A percentile compares a stretch with the other conserved stretches of the same genome.
Conservation (phyloP, 2,888 invertebrate species). For the Agonum fuliginosum region DNA sequence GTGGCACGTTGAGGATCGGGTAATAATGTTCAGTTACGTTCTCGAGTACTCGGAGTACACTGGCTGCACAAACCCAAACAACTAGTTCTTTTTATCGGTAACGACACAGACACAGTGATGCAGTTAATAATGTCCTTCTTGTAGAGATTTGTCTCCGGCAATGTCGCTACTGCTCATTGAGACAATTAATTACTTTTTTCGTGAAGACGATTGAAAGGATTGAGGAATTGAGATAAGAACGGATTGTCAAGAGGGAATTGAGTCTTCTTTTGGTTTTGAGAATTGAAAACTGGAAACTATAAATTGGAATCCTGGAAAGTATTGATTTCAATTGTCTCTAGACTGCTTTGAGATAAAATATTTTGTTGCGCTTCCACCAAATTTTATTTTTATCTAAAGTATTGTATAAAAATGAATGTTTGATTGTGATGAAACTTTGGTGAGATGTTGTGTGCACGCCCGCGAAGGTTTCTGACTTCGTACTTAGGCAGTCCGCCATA, state of each 20-base stretch:
- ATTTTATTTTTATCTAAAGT: too few relatives aligned
- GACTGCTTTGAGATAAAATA: background rate
- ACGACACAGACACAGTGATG: too few relatives aligned
- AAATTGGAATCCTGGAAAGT: background rate
- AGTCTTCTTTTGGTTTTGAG: background rate
- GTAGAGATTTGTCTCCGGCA: background rate
- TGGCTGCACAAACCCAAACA: conserved; percentile 26
- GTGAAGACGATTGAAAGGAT: conserved; percentile 14
- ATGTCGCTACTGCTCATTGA: conserved; percentile 15
- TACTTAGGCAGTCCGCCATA: too few relatives aligned
- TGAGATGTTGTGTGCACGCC: too few relatives aligned
- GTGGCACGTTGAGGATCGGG: background rate
- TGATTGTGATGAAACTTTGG: too few relatives aligned
- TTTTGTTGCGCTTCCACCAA: too few relatives aligned
- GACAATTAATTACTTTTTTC: conserved; percentile 32
- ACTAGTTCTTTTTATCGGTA: conserved; percentile 18
- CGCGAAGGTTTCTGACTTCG: too few relatives aligned
- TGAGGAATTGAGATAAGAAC: background rate
- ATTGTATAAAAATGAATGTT: too few relatives aligned
- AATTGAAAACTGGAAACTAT: background rate
- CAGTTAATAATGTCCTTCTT: conserved; percentile 9
- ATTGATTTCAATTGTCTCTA: background rate
- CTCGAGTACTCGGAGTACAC: conserved; percentile 1
- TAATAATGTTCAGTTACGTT: background rate
- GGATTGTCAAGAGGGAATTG: background rate